A percentile compares a stretch with the other conserved stretches of the same genome.
These are phyloP conservation scores for Rhea pennata DNA, from an alignment of 2,113 vertebrate genomes.

Conservation along the genomic window DNA sequence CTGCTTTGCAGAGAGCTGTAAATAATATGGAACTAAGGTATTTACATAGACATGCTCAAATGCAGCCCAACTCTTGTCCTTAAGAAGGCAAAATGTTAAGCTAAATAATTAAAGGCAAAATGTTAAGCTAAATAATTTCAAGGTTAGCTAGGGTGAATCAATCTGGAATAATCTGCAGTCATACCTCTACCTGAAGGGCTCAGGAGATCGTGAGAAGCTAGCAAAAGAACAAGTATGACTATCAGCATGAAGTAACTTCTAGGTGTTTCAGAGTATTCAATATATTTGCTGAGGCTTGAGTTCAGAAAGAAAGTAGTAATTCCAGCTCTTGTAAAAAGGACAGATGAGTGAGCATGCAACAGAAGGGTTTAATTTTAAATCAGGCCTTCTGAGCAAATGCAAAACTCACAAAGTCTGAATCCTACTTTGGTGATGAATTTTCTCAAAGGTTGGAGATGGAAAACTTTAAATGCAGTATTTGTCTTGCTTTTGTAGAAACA, in stretches of 20 bases:
- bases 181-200: not conserved
- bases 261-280: not conserved
- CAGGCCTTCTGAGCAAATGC: not conserved
- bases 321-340: not conserved
- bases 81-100: conserved; percentile 2
- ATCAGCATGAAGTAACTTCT: not conserved
- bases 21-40: not conserved
- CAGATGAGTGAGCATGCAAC: not conserved
- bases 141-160: not conserved
- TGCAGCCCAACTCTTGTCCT: not conserved
- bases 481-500: not conserved
- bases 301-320: not conserved
- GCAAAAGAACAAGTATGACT: not conserved
- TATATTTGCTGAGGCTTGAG: not conserved
- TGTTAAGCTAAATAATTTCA: conserved; percentile 14
- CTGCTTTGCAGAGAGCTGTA: not conserved
- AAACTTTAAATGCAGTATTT: not conserved
- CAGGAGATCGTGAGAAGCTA: not conserved
- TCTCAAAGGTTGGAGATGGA: not conserved
- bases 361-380: not conserved
- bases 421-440: not conserved
- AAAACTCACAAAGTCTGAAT: not conserved
- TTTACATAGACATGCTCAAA: not conserved
- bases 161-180: not conserved
- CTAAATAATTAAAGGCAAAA: conserved; percentile 11